These are phyloP conservation scores for Drosophila longiperda DNA, from an alignment of 2,888 invertebrate genomes.

Conservation along the genomic window DNA sequence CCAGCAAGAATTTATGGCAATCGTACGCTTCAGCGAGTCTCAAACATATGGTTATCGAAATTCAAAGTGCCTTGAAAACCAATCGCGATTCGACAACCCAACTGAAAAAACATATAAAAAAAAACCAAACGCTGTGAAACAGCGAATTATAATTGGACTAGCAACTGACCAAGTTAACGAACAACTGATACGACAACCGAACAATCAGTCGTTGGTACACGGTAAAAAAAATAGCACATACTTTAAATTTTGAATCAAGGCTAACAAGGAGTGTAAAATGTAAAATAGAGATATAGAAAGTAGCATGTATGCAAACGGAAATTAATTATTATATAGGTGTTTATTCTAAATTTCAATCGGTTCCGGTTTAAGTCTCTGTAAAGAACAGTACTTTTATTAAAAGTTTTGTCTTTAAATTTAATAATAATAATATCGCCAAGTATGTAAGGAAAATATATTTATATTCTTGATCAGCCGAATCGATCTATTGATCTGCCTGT, in stretches of 20 bases:
- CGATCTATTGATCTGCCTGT: neutral
- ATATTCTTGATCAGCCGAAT: neutral
- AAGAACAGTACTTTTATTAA: neutral
- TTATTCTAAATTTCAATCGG: neutral
- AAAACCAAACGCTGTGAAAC: slow-evolving; percentile 19
- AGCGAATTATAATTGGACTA: slow-evolving; percentile 61
- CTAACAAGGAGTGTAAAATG: neutral
- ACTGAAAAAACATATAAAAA: slow-evolving; percentile 45
- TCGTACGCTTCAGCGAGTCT: slow-evolving; percentile 54
- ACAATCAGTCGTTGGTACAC: slow-evolving; percentile 10
- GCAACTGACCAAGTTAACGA: slow-evolving; percentile 27
- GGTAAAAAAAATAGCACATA: neutral
- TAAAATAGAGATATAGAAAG: neutral
- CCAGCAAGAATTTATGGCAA: slow-evolving; percentile 35
- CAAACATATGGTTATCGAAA: slow-evolving; percentile 23
- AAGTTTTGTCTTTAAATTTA: neutral
- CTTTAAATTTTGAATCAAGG: neutral
- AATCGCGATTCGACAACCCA: slow-evolving; percentile 49
- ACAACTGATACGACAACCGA: slow-evolving; percentile 31
- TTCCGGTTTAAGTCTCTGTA: neutral
- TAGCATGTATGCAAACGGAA: neutral
- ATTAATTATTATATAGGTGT: neutral
- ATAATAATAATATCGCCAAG: neutral
- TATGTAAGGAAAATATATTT: neutral
- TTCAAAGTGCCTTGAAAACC: slow-evolving; percentile 29